Conservation (phyloP, 1,140 invertebrate genomes). For the Drosophila seguyi region DNA sequence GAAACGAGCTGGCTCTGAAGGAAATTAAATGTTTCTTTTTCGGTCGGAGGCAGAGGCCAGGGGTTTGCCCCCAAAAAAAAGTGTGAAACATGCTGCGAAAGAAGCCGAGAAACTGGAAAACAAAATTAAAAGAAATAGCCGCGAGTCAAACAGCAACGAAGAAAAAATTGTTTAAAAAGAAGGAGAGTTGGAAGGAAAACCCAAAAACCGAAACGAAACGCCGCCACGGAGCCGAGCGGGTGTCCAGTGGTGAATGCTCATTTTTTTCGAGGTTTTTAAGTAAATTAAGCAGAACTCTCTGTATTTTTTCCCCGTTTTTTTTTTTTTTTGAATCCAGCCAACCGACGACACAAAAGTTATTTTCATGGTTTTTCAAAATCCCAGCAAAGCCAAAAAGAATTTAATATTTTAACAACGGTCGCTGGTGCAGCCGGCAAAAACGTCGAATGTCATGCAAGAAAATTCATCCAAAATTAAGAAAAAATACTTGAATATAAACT, state of each 20-base stretch:
- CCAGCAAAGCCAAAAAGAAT: constrained; percentile 22
- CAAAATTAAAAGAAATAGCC: constrained; percentile 52
- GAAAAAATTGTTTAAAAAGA: constrained; percentile 3
- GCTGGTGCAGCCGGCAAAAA: constrained; percentile 21
- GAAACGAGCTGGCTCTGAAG: constrained; percentile 20
- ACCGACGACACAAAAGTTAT: constrained; percentile 46
- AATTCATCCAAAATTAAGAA: not conserved
- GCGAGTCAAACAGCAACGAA: constrained; percentile 17
- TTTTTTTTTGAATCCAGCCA: constrained; percentile 11
- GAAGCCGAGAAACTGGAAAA: constrained; percentile 20
- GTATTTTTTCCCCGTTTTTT: constrained; percentile 24
- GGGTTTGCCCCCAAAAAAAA: constrained; percentile 33
- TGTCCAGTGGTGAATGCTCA: constrained; percentile 11
- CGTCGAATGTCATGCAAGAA: not conserved
- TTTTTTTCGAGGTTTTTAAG: constrained; percentile 51
- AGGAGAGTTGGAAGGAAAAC: constrained; percentile 32
- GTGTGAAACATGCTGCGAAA: constrained; percentile 61
- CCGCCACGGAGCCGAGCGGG: constrained; percentile 16
- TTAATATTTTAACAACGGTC: constrained; percentile 6
- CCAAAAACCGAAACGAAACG: constrained; percentile 54
- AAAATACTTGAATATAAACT: not conserved
- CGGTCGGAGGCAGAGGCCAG: not conserved
- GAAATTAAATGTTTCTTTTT: constrained; percentile 54
- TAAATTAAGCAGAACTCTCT: constrained; percentile 71
- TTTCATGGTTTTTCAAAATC: constrained; percentile 58